Evolutionary conservation across 2,888 invertebrate species (phyloP).

Genomic region (Linhomoeus sp.): DNA sequence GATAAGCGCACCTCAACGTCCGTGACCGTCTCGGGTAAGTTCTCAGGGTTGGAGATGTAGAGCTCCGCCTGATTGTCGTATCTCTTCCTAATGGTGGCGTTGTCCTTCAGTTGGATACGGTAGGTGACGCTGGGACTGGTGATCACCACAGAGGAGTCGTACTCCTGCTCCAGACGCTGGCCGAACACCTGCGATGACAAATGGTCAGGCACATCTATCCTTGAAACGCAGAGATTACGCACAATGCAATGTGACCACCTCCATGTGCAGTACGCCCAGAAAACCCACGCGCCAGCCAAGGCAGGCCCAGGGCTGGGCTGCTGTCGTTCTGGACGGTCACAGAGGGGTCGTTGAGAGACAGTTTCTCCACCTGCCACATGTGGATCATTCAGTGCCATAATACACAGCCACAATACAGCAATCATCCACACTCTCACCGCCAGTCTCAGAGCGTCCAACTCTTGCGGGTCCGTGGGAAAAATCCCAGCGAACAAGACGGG

Average conservation of each 20-base stretch:
- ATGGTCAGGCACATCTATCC: too few relatives aligned
- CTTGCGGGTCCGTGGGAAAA: constrained; percentile 42
- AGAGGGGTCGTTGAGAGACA: constrained; percentile 80
- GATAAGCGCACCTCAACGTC: too few relatives aligned
- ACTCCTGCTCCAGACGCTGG: constrained; percentile 37
- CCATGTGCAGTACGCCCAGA: constrained; percentile 37
- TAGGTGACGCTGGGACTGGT: constrained; percentile 38
- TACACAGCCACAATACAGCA: too few relatives aligned
- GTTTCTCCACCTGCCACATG: constrained; percentile 57
- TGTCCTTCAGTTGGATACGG: constrained; percentile 21
- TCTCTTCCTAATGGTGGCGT: constrained; percentile 18
- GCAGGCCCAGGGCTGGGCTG: constrained; percentile 35
- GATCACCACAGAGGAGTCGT: constrained; percentile 34
- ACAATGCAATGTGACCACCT: constrained; percentile 31
- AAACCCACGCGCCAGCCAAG: constrained; percentile 36
- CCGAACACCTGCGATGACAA: constrained; percentile 17
- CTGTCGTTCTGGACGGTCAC: constrained; percentile 55
- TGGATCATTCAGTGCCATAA: neutral
- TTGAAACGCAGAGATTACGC: too few relatives aligned
- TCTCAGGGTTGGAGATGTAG: constrained; percentile 5
- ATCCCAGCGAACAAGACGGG: constrained; percentile 68
- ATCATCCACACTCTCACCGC: too few relatives aligned
- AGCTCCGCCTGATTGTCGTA: constrained; percentile 17
- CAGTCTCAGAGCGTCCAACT: too few relatives aligned
- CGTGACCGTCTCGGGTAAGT: too few relatives aligned